Conservation (phyloP, 1,140 invertebrate genomes). For the Papilio machaon region DNA sequence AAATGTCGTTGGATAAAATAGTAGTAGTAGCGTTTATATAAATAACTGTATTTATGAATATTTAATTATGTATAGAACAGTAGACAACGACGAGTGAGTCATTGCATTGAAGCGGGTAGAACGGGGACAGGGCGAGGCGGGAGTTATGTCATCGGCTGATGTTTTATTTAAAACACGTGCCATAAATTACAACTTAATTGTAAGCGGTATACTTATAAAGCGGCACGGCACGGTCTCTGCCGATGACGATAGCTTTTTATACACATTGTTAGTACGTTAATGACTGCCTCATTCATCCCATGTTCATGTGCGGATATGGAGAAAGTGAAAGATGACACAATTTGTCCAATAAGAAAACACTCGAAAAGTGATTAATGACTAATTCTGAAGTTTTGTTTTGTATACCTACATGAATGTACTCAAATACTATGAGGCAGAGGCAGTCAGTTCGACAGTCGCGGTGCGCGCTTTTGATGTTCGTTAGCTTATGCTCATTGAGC, state of each 20-base stretch:
- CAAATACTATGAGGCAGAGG: no score
- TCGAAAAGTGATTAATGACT: no score
- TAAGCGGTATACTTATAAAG: neutral
- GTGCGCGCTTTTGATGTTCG: neutral
- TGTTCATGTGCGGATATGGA: neutral
- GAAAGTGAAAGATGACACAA: neutral
- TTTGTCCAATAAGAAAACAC: neutral
- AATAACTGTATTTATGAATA: conserved; percentile 7
- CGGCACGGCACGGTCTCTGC: neutral
- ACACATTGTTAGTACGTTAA: neutral
- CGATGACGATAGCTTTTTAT: neutral
- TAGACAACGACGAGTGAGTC: neutral
- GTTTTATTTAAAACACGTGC: conserved; percentile 14
- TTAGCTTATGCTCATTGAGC: neutral
- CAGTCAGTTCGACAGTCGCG: neutral
- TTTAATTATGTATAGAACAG: neutral
- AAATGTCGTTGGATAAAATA: neutral
- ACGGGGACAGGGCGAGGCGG: neutral
- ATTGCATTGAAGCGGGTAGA: neutral
- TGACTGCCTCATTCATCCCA: neutral
- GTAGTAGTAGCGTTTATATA: neutral
- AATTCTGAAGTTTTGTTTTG: neutral
- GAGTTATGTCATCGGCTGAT: conserved; percentile 6
- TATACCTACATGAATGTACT: neutral
- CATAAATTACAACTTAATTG: conserved; percentile 3